Base-by-base conservation (phyloP, 2,888 invertebrate genomes). In the Agrotis clavis region DNA sequence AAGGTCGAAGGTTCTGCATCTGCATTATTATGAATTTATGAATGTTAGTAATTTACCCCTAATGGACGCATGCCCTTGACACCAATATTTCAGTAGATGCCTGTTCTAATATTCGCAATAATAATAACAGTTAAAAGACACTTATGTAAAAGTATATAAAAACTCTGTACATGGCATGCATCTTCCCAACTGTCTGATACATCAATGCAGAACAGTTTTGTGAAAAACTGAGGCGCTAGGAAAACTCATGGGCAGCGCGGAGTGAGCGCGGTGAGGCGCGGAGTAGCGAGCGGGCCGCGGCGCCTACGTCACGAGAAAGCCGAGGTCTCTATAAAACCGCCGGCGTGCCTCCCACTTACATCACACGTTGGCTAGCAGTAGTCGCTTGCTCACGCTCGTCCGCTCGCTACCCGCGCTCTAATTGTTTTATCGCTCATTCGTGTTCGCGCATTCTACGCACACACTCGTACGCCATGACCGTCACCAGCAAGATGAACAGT, bases 401-500 rank as follows among this genome's bases (percentile, higher is more conserved):
- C 88, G 89, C 90, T 92, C 89, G 92, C 92, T 91, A 78, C 86
- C 83, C 92, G 91, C 92, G 90, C 83, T 88, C 85, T 85, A 87
- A 75, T 84, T 73, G 80, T 81, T 77, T 51, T 90, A 91, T 91
- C 90, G 89, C 85, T 94, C 92, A 94, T 83, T 95, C 82, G 92
- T 90, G 87, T 91, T 85, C 91, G 91, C 90, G 90, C 89, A 78
- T 86, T 87, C 87, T 77, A 72, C 90, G 89, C 90, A 88, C 85
- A 77, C 90, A 90, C 92, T 91, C 92, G 92, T 90, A 86, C 91
- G 86, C 82, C 84, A 96, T 96, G 96, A 96, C 96, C 71, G 96
- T 96, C 87, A 92, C 94, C 88, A 96, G 96, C 92, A 96, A 96
- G 90, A 95, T 96, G 95, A 96, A 96, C 91, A 96, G 95, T 90